Conservation (phyloP, 2,888 invertebrate species). For the Lasiommata megera region DNA sequence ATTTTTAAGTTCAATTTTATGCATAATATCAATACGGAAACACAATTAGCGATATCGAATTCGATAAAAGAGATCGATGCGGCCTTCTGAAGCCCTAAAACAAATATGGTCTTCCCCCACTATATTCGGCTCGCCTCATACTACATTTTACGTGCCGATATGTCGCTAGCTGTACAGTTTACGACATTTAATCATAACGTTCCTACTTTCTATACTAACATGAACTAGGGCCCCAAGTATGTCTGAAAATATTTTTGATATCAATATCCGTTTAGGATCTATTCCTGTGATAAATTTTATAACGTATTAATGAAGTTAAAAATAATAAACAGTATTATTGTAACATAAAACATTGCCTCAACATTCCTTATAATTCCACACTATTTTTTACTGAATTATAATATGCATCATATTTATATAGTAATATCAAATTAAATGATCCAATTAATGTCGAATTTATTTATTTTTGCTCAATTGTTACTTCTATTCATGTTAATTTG, state of each 20-base stretch:
- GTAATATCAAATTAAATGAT: not conserved
- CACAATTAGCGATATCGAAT: no score
- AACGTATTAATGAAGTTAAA: slow-evolving; percentile 15
- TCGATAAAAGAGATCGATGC: no score
- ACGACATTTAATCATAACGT: not conserved
- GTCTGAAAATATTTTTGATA: slow-evolving; percentile 12
- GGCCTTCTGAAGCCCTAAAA: no score
- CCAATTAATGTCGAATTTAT: slow-evolving; percentile 36
- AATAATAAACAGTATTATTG: slow-evolving; percentile 27
- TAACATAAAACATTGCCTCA: slow-evolving; percentile 16
- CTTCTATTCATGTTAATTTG: slow-evolving; percentile 30
- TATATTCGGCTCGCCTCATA: no score
- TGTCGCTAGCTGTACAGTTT: not conserved
- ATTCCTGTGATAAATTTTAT: slow-evolving; percentile 37
- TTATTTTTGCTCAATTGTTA: slow-evolving; percentile 44
- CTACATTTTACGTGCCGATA: no score
- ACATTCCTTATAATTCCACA: slow-evolving; percentile 30
- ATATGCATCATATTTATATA: not conserved
- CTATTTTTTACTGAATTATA: slow-evolving; percentile 3
- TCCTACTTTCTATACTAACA: slow-evolving; percentile 1
- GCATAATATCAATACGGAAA: no score
- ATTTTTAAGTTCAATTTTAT: no score
- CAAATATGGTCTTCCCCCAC: no score
- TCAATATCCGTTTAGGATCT: slow-evolving; percentile 35
- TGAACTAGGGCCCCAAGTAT: not conserved